Conservation (phyloP, 2,113 vertebrate species). For the Aythya baeri region DNA sequence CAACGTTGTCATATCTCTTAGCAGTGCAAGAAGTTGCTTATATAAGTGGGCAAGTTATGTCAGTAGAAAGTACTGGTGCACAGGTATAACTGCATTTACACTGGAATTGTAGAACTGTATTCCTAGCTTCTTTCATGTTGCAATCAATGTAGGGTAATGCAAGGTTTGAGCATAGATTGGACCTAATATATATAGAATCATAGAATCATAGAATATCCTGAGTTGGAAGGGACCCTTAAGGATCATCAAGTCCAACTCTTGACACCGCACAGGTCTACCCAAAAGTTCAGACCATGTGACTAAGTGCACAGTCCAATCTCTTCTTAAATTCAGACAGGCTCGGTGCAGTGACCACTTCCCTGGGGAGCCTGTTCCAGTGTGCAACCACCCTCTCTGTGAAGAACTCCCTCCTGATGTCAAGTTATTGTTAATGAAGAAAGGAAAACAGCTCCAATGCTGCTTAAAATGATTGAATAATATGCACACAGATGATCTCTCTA, state of each 20-base stretch:
- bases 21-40: not conserved
- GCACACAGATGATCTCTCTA: not conserved
- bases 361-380: too few relatives aligned
- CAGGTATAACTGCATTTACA: not conserved
- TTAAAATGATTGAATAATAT: not conserved
- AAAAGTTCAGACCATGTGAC: too few relatives aligned
- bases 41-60: not conserved
- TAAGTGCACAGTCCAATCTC: too few relatives aligned
- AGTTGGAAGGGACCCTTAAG: too few relatives aligned
- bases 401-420: too few relatives aligned
- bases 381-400: too few relatives aligned
- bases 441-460: not conserved
- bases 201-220: too few relatives aligned
- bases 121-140: not conserved
- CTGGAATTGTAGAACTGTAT: not conserved
- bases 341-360: too few relatives aligned
- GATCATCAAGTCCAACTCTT: too few relatives aligned
- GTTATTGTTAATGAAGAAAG: not conserved
- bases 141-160: not conserved
- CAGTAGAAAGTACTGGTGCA: not conserved
- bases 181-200: conserved; percentile 2
- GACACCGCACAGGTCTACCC: too few relatives aligned
- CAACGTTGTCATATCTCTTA: not conserved
- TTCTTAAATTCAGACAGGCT: too few relatives aligned
- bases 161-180: not conserved